Base-by-base conservation (phyloP, 2,888 invertebrate genomes). In the Thalpophila matura region DNA sequence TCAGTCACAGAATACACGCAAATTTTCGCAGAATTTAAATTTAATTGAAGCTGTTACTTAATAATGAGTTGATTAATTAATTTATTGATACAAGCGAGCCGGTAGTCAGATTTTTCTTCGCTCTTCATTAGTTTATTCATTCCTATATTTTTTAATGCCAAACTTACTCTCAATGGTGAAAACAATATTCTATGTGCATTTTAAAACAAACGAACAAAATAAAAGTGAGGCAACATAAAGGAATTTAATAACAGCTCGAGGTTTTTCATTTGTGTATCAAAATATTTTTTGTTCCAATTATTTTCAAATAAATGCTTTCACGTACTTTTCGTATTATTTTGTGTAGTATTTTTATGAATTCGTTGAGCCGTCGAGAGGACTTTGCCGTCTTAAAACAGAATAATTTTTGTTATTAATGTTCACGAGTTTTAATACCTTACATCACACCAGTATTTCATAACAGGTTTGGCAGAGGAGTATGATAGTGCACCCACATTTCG, bases 201-300 rank as follows among this genome's bases (percentile, higher is more conserved):
- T 59, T 29, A 4, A 31, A 26, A 10, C 12, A 26, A 22, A 1
- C 1, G 9, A 24, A 62, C 7, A 18, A 22, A 53, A 37, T 20
- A 7, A 43, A 43, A 26, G 3, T 12, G 22, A 37, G 29, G 24
- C 3, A 14, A 26, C 2, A 42, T 12, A 20, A 20, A 53, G 6
- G 16, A 53, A 37, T 63, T 53, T 16, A 35, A 62, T 37, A 40
- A 40, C 3, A 14, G 22, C 2, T 10, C 9, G 2, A 27, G 26
- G 1, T 22, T 33, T 55, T 38, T 38, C 12, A 20, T 26, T 27
- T 29, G 9, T 47, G 9, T 14, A 24, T 27, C 42, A 35, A 6
- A 14, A 12, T 9, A 37, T 5, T 20, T 18, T 29, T 33, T 10
- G 3, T 29, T 18, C 14, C 3, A 27, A 10, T 27, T 45, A 0